Evolutionary conservation across 2,113 vertebrate genomes (phyloP), one percentile per base, ranked within the genome.

Genomic region (Gopherus evgoodei): DNA sequence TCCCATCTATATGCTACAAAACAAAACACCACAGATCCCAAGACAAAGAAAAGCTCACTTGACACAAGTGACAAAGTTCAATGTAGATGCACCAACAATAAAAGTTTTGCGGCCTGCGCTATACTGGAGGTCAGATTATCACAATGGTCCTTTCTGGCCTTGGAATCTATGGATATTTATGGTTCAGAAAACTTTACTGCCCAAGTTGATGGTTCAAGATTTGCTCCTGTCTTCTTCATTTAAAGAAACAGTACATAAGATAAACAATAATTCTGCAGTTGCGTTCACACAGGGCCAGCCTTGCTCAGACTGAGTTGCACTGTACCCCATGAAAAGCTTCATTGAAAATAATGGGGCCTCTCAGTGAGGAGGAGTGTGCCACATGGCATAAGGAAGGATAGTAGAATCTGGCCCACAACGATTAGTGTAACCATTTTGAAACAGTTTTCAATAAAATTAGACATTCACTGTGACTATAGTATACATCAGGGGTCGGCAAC

Each of bases 331-430:
- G 25, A 44, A 21, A 78, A 57, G 5, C 29, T 24, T 1, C 22
- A 1, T 2, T 5, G 19, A 2, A 57, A 62, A 31, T 53, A 38
- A 44, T 25, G 27, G 9, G 25, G 6, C 6, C 62, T 4, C 49
- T 25, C 3, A 6, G 65, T 13, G 27, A 5, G 72, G 47, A 57
- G 29, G 35, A 13, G n/a, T 19, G 24, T 44, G 57, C 49, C 54
- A 1, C 53, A 52, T 44, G 79, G 11, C 0, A 10, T 84, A 22
- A 44, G 8, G 0, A 31, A 19, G 42, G 50, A 19, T 0, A 1
- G 42, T 0, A 0, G 38, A 25, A 90, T 27, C 83, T 17, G 42
- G 86, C 72, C 72, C 86, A 78, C 4, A 59, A 2, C 1, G 10
- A 2, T 12, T 52, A 5, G 21, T 38, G 29, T 6, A 11, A 53